Base-by-base conservation (phyloP, 2,797 vertebrate species). In the Sphenodon punctatus region DNA sequence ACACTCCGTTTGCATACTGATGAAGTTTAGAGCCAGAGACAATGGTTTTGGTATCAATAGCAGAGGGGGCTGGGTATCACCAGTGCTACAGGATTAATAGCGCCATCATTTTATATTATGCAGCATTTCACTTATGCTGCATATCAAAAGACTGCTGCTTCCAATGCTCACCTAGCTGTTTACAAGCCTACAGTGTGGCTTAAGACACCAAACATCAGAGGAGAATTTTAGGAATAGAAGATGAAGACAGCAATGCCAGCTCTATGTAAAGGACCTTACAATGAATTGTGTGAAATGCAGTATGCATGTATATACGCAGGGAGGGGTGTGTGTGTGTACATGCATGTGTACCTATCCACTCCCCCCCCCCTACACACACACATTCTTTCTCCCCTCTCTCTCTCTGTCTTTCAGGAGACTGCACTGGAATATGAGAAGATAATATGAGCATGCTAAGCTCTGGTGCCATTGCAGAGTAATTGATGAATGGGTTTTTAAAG, bases 1-100 rank as follows among this genome's bases (percentile, higher is more conserved):
- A 97, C 96, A 96, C 96, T 95, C 95, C 0, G 90, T 95, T 96
- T 95, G 97, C 97, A 97, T 97, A 97, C 96, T 97, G 97, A 97
- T 97, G 95, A 97, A 96, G 95, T 92, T 94, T 94, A 91, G 93
- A 95, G 92, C 89, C 91, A 90, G 95, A 97, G 95, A 96, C 96
- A 96, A 96, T 96, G 91, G 92, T 90, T 90, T 76, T 91, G 89
- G 89, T 94, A 95, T 95, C 94, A 95, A 88, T 91, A 95, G 92
- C 17, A 14, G 85, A 88, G 93, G 94, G 94, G 89, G 93, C 84
- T 91, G 94, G 93, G 94, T 90, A 93, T 86, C 89, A 88, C 91
- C 68, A 91, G 91, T 88, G 89, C 91, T 72, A 77, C 70, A 93
- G 94, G 92, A 96, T 96, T 96, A 96, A 95, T 95, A 95, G 94